Evolutionary conservation across 2,113 vertebrate species (phyloP).

Genomic region (Siphamia tubifer): DNA sequence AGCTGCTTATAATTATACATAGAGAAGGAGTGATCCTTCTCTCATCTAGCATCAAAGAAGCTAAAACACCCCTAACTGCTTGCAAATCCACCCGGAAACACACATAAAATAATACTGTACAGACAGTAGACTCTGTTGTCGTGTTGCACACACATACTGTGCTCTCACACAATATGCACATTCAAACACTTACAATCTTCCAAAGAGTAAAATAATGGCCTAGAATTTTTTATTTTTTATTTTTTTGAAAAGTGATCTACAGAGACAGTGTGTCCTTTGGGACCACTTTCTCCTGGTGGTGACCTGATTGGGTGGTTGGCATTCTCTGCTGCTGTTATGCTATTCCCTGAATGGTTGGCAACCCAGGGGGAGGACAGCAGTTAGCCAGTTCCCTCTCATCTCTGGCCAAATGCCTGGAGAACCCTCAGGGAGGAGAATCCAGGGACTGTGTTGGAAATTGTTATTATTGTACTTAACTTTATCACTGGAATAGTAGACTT

Average conservation of each 20-base stretch:
- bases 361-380: constrained; percentile 57
- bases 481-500: constrained; percentile 26
- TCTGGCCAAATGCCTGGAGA: constrained; percentile 61
- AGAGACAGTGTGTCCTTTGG: constrained; percentile 51
- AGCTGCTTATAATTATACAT: constrained; percentile 46
- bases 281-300: constrained; percentile 64
- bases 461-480: constrained; percentile 56
- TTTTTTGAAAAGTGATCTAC: constrained; percentile 35
- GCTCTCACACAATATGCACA: neutral
- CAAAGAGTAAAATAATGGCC: constrained; percentile 52
- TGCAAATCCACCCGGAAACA: constrained; percentile 30
- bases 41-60: constrained; percentile 43
- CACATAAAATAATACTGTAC: neutral
- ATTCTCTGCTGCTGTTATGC: constrained; percentile 41
- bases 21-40: constrained; percentile 37
- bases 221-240: too few relatives aligned
- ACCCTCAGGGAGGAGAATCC: constrained; percentile 36
- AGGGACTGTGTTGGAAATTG: constrained; percentile 28
- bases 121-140: constrained; percentile 15
- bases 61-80: constrained; percentile 29
- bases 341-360: constrained; percentile 66
- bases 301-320: constrained; percentile 71
- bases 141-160: neutral
- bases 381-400: constrained; percentile 53
- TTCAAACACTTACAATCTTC: constrained; percentile 30